Evolutionary conservation across 2,888 invertebrate species (phyloP).

Genomic region (Amiota communis): DNA sequence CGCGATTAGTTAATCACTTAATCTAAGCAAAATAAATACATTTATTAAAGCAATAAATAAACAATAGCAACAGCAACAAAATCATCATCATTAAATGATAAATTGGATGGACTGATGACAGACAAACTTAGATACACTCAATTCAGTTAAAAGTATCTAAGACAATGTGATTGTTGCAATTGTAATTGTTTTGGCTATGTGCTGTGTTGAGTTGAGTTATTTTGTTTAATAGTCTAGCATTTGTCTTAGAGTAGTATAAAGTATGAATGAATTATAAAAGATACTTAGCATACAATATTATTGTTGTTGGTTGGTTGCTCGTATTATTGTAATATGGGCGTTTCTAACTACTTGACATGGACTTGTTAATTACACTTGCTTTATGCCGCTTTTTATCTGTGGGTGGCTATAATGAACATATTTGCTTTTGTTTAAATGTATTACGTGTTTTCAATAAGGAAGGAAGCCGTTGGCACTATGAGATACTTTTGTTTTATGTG

Average conservation of each 20-base stretch:
- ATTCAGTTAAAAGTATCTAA: no score
- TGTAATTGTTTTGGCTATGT: no score
- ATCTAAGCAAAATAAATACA: conserved; percentile 11
- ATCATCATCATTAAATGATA: conserved; percentile 2
- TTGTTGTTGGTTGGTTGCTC: not conserved
- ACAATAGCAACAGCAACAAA: not conserved
- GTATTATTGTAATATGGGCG: not conserved
- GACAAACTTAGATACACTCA: conserved; percentile 3
- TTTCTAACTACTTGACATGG: not conserved
- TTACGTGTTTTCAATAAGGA: not conserved
- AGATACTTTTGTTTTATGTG: not conserved
- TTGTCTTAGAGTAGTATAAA: not conserved
- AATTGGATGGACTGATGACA: not conserved
- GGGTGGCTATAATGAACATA: not conserved
- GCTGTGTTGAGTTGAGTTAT: no score
- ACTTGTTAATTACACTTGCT: not conserved
- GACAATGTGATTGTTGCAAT: no score
- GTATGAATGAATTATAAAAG: no score
- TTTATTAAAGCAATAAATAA: conserved; percentile 5
- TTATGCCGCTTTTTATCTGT: no score
- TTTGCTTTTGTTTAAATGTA: conserved; percentile 7
- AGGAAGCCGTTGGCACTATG: not conserved
- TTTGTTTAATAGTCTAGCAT: not conserved
- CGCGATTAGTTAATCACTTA: conserved; percentile 19
- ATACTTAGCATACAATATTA: not conserved